Percentiles rank a stretch among this genome's conserved stretches.
Evolutionary conservation across 2,888 invertebrate genomes (phyloP).

Genomic region (Nomada goodeniana): DNA sequence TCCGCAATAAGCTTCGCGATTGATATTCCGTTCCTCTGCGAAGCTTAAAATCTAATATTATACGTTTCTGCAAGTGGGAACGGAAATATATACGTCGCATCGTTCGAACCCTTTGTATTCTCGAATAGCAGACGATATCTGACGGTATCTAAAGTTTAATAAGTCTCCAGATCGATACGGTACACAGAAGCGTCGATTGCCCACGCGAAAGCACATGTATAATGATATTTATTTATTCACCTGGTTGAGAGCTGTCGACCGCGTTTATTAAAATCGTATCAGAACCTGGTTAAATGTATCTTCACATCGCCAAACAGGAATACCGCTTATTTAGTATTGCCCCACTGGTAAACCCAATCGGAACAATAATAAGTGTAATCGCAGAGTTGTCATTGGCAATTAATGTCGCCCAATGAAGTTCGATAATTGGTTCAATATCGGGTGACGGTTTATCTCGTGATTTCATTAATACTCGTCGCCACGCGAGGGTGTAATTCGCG

Average conservation of each 20-base stretch:
- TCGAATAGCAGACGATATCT: too few relatives aligned
- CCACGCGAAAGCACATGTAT: not conserved
- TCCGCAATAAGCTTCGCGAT: too few relatives aligned
- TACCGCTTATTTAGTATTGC: conserved; percentile 49
- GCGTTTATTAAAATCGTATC: conserved; percentile 52
- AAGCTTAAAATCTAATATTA: too few relatives aligned
- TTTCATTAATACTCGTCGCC: conserved; percentile 52
- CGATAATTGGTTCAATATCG: conserved; percentile 61
- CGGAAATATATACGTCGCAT: too few relatives aligned
- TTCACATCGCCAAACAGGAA: conserved; percentile 45
- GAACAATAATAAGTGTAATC: conserved; percentile 61
- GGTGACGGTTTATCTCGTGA: conserved; percentile 50
- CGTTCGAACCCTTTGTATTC: too few relatives aligned
- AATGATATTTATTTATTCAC: not conserved
- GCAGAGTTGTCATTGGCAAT: conserved; percentile 53
- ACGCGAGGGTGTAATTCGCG: conserved; percentile 24
- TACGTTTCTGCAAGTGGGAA: too few relatives aligned
- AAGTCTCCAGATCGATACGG: conserved; percentile 6
- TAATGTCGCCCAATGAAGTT: conserved; percentile 49
- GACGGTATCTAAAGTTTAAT: not conserved
- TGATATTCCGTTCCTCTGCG: too few relatives aligned
- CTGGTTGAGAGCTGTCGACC: conserved; percentile 28
- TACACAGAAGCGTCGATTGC: conserved; percentile 8
- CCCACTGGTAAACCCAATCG: conserved; percentile 49
- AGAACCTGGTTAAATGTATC: conserved; percentile 47